These are phyloP conservation scores for Smithornis capensis DNA, from an alignment of 2,113 vertebrate genomes.

Conservation along the genomic window DNA sequence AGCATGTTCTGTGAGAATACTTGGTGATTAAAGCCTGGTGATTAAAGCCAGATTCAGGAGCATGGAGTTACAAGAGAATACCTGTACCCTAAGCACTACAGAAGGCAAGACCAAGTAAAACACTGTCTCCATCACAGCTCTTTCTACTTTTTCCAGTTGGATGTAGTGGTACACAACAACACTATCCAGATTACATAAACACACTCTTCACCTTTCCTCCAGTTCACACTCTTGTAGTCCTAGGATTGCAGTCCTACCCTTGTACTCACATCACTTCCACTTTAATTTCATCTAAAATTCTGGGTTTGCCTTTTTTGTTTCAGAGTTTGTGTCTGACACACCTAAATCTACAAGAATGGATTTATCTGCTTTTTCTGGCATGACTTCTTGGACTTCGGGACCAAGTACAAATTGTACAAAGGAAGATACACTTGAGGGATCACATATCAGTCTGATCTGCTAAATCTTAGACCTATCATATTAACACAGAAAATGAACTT, in stretches of 20 bases:
- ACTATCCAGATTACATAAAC: background rate
- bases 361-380: background rate
- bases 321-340: background rate
- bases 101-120: background rate
- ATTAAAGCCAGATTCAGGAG: background rate
- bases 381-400: background rate
- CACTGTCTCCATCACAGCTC: background rate
- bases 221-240: background rate
- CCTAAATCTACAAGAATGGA: fast-evolving
- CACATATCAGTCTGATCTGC: background rate
- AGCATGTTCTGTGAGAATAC: background rate
- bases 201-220: background rate
- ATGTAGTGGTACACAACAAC: background rate
- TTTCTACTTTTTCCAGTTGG: background rate
- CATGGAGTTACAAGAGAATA: background rate
- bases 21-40: background rate
- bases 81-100: background rate
- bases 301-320: background rate
- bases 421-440: background rate
- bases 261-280: background rate
- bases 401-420: background rate
- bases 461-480: background rate
- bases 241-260: background rate
- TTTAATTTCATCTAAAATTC: background rate
- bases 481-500: background rate